Base-by-base conservation (phyloP, 1,140 invertebrate species). In the Zaprionus davidi region DNA sequence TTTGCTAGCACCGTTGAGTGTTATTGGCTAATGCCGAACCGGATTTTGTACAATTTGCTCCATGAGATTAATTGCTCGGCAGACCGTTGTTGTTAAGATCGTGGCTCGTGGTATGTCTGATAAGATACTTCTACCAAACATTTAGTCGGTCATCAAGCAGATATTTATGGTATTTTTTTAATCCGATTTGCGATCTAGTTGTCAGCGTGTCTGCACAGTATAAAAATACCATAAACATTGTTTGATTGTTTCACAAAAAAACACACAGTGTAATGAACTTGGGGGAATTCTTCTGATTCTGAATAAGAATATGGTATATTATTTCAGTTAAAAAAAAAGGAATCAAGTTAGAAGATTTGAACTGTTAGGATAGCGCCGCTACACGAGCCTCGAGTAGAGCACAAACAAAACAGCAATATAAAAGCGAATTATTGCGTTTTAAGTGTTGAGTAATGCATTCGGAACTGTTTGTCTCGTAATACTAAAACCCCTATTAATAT, bases 61-160 rank as follows among this genome's bases (percentile, higher is more conserved):
- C 34, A 51, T 51, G 75, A 76, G 81, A 87, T 88, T 88, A 88
- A 87, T 88, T 81, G 84, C 71, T 80, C 74, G 53, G 71, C 83
- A 75, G 71, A 68, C 53, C 38, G 38, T 41, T 2, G 71, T 62
- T 81, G 80, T 81, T 81, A 60, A 76, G 69, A 84, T 87, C 5
- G 13, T 26, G 36, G 24, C 44, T 41, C 66, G 53, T 77, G 82
- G 65, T 76, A 79, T 82, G 68, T 57, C 34, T 57, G 84, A 87
- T 87, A 83, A 88, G 64, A 59, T 34, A 36, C 34, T 24, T 51
- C 24, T 36, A 38, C 44, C 26, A 31, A 65, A n/a, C 41, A 59
- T 71, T 66, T 55, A 55, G 34, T 71, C 41, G 31, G 22, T 38
- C 49, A 56, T 72, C 36, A 38, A 66, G 46, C 38, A 22, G 17